phyloP scores from a whole-genome alignment of 2,888 invertebrate genomes.

The Drosophila koepferae region DNA sequence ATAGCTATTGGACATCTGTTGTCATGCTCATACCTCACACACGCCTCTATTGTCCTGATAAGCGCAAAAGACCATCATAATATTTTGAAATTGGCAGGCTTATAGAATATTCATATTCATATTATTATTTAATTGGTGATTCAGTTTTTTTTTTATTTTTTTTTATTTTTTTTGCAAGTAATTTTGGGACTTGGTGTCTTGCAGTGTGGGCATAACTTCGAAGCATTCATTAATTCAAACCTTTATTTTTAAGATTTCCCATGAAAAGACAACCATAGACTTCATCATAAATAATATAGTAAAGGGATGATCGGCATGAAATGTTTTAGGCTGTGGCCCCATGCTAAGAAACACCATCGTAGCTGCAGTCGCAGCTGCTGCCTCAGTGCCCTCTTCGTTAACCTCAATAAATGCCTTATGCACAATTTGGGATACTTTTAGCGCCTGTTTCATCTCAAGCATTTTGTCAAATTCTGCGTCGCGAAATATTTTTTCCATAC shows the following conservation, averaged over 20 bases:
- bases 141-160: neutral
- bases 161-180: neutral
- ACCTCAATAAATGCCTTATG: slow-evolving; percentile 95
- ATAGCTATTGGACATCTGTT: neutral
- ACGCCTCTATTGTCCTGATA: slow-evolving; percentile 8
- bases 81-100: neutral
- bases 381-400: slow-evolving; percentile 94
- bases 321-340: slow-evolving; percentile 9
- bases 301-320: slow-evolving; percentile 52
- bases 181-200: neutral
- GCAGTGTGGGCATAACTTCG: neutral
- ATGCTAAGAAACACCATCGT: rapidly evolving
- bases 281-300: slow-evolving; percentile 37
- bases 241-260: slow-evolving; percentile 15
- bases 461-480: slow-evolving; percentile 67
- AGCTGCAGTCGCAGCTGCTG: slow-evolving; percentile 90
- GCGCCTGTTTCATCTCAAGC: neutral
- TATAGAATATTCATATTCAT: neutral
- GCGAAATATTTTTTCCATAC: slow-evolving; percentile 88
- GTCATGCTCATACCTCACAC: neutral
- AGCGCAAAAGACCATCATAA: slow-evolving; percentile 16
- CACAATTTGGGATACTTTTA: slow-evolving; percentile 87
- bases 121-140: neutral
- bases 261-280: slow-evolving; percentile 35
- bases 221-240: neutral